Evolutionary conservation across 2,113 vertebrate species (phyloP), one percentile per base, ranked within the genome.

Genomic region (Spilogale gracilis): DNA sequence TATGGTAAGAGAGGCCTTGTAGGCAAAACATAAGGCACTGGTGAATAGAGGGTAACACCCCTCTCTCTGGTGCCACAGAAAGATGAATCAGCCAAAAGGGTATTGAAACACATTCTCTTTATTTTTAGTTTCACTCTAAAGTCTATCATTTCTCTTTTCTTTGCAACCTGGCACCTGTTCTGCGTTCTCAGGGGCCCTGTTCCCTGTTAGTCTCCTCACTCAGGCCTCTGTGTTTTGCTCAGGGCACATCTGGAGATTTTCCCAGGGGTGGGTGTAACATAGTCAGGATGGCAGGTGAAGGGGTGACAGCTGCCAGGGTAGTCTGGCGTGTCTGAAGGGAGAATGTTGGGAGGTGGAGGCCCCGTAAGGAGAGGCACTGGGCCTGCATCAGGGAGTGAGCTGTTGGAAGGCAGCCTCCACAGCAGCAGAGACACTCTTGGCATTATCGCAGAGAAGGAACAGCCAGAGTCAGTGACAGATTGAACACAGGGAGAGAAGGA

Each of bases 71-170:
- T 96, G 84, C 80, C 92, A 95, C 30, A 88, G 94, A 90, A 71
- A 95, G 92, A 90, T 90, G 63, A 92, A 94, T 88, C 83, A 78
- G 92, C 83, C 71, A 93, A 48, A 80, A 61, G 79, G n/a, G 38
- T 89, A 94, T 96, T 95, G 71, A 96, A 93, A 69, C 32, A 94
- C 95, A 69, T 90, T 92, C 92, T 91, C 87, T 97, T 97, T 95
- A 96, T 95, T 98, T 97, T 96, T 95, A 95, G 90, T 97, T 98
- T 95, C 88, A 94, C 84, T 94, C 96, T 60, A 89, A 92, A 86
- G 94, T 95, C 95, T 96, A 81, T 94, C 67, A n/a, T 96, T 92
- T 95, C 93, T 91, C 87, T 93, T 96, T 95, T 95, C 79, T 94
- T 84, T 96, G 80, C 76, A 85, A 67, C 81, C 97, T 98, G 97